Evolutionary conservation across 2,113 vertebrate genomes (phyloP), one percentile per base, ranked within the genome.

Genomic region (Pygoscelis antarcticus): DNA sequence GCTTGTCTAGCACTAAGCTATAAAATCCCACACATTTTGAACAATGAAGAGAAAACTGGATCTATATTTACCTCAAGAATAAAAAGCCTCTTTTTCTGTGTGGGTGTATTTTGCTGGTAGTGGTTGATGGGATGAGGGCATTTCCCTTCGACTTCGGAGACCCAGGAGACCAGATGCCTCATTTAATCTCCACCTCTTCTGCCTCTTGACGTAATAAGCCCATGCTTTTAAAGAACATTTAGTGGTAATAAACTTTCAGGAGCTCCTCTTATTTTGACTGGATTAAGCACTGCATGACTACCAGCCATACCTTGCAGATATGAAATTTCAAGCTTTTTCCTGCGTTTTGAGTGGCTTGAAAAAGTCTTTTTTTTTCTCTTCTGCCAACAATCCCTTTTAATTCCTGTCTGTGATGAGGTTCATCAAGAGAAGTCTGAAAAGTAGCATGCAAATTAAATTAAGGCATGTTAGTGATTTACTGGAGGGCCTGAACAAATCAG

Each of bases 11-110:
- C 66, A 61, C 89, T 90, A 87, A 89, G 85, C 87, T 97, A 90
- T 68, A 94, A 97, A 98, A 96, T 94, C 84, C 72, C 80, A 87
- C 84, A 95, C 87, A 94, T 97, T 96, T 97, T 95, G 83, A 96
- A 93, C 91, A 83, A 89, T 60, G 79, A 95, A 96, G 90, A 96
- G 54, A 96, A 97, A 97, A 95, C 81, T 75, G 26, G 55, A 95
- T 95, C 86, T 97, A 65, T 96, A 95, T 93, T 94, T 90, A 88
- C 52, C 32, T 85, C 77, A 61, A 68, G 74, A 96, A 97, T 95
- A 95, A 96, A 96, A 97, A 92, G 36, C 55, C n/a, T 91, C 34
- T 95, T 93, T 96, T 82, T 79, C 34, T 69, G 25, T 60, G 88
- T 90, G 90, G 52, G 57, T 80, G 55, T 95, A 90, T 95, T 89